Evolutionary conservation across 2,888 invertebrate species (phyloP).

Genomic region (Ceratothoa steindachneri): DNA sequence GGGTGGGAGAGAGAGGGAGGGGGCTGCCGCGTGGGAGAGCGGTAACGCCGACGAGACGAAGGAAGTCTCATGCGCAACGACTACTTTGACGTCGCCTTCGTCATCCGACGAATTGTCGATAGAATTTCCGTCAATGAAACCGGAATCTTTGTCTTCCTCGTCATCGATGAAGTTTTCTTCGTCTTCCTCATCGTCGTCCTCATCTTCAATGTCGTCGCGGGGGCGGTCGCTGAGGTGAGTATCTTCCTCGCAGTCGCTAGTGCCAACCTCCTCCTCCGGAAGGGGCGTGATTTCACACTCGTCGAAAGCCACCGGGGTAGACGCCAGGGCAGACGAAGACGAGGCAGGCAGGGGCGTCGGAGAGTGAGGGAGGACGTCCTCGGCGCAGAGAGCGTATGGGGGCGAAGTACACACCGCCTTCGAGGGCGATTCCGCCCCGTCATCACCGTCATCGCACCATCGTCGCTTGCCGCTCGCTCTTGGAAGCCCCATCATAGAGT

Average conservation of each 20-base stretch:
- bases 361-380: conserved; percentile 42
- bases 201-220: conserved; percentile 23
- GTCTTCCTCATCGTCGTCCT: conserved; percentile 25
- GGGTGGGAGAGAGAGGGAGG: conserved; percentile 12
- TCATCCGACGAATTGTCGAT: conserved; percentile 47
- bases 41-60: background rate
- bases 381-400: conserved; percentile 46
- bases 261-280: conserved; percentile 2
- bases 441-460: conserved; percentile 38
- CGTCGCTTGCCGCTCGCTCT: conserved; percentile 39
- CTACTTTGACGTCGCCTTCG: conserved; percentile 33
- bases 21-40: conserved; percentile 6
- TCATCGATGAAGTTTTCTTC: conserved; percentile 41
- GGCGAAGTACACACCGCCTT: conserved; percentile 46
- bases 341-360: conserved; percentile 27
- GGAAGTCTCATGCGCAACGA: conserved; percentile 11
- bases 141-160: conserved; percentile 46
- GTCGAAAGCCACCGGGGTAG: background rate
- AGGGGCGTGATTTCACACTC: conserved; percentile 1
- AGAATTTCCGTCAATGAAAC: conserved; percentile 46
- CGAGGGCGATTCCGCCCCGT: conserved; percentile 28
- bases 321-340: background rate
- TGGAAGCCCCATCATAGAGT: conserved; percentile 10
- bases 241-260: conserved; percentile 24
- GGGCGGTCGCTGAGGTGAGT: conserved; percentile 21